These are phyloP conservation scores for Perodicticus potto DNA, from an alignment of 2,797 vertebrate genomes.

Conservation along the genomic window DNA sequence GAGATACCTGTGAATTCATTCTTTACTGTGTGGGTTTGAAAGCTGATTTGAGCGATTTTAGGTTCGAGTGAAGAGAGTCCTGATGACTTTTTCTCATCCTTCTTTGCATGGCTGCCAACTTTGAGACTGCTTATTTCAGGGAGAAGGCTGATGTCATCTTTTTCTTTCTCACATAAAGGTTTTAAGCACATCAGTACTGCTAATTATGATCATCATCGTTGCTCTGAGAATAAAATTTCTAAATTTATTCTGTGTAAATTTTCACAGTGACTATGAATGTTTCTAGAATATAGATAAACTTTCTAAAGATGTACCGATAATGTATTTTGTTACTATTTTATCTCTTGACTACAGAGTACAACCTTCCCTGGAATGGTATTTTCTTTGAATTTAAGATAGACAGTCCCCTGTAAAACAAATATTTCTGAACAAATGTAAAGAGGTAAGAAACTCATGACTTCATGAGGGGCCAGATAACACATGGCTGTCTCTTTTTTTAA, in stretches of 20 bases:
- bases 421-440: not conserved
- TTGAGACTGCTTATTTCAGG: not conserved
- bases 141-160: accelerated
- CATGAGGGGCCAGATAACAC: accelerated
- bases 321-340: not conserved
- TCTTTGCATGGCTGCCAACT: not conserved
- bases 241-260: not conserved
- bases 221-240: not conserved
- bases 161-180: not conserved
- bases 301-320: not conserved
- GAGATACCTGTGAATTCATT: not conserved
- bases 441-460: not conserved
- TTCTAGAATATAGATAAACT: too few species aligned
- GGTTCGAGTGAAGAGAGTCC: not conserved
- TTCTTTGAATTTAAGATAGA: not conserved
- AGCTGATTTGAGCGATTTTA: not conserved
- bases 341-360: not conserved
- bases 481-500: not conserved
- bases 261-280: not conserved
- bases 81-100: not conserved
- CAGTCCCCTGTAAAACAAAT: not conserved
- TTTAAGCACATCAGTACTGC: too few species aligned
- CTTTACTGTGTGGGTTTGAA: not conserved
- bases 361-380: not conserved
- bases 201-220: not conserved